Evolutionary conservation across 2,797 vertebrate genomes (phyloP), one percentile per base, ranked within the genome.

Genomic region (Alcedo atthis): DNA sequence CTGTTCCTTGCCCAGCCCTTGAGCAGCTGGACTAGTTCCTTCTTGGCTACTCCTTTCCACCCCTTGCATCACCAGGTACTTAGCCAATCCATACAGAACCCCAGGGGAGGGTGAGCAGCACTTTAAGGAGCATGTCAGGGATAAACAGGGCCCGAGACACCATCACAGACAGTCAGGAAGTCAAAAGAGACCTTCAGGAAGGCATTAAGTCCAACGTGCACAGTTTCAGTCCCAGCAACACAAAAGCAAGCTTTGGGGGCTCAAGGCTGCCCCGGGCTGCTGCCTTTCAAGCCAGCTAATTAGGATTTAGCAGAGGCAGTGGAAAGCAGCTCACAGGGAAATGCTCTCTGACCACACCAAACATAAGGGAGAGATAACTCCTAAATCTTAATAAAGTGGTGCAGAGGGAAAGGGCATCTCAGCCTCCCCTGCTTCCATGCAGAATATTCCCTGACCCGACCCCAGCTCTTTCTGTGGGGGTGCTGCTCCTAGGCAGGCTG

Each of bases 221-320:
- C 32, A 24, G 54, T 84, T 96, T 87, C 42, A 89, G 61, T 93
- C 59, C 62, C 26, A 90, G 21, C 85, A 89, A 30, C 12, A 64
- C 45, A 80, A 66, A 78, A 69, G 54, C 58, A 87, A 83, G 32
- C 62, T 78, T 9, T 30, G 22, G 28, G 30, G 45, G 48, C 26
- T 33, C 48, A 94, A 92, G 82, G 26, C 64, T 95, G 74, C 17
- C 45, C 24, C n/a, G 48, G 46, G 21, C 43, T 93, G 63, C 82
- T 92, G 82, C 85, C 92, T 90, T 96, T 87, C 76, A 89, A 94
- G 63, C 21, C 76, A 63, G 54, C 22, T 87, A 83, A 89, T 51
- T 73, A 81, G 45, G 54, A 93, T 74, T 95, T 95, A 90, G 58
- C 76, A 91, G 83, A 79, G 58, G 61, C 73, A 49, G 49, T 33